phyloP scores from a whole-genome alignment of 2,113 vertebrate genomes.

The Piaya cayana region DNA sequence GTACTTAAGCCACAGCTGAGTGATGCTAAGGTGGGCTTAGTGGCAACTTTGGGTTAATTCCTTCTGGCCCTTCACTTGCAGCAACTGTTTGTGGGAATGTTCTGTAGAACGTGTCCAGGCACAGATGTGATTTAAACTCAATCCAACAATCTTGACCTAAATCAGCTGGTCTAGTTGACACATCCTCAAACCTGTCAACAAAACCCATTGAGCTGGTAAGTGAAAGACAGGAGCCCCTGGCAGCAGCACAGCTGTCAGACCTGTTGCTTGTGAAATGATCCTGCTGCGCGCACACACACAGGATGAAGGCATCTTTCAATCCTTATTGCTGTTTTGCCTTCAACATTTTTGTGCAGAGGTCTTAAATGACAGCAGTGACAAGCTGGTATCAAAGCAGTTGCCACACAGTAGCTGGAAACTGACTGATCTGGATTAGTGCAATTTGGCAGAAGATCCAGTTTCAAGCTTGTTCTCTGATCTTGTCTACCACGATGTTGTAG shows the following conservation, averaged over 20 bases:
- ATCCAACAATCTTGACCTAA: conserved; percentile 14
- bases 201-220: neutral
- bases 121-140: neutral
- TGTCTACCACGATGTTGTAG: neutral
- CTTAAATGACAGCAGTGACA: neutral
- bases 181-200: conserved; percentile 48
- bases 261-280: conserved; percentile 19
- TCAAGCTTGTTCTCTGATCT: neutral
- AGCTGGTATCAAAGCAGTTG: neutral
- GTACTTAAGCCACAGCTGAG: neutral
- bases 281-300: neutral
- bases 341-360: neutral
- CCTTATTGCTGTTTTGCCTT: neutral
- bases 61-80: neutral
- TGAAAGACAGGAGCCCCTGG: neutral
- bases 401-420: neutral
- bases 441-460: neutral
- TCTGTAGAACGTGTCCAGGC: neutral
- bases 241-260: conserved; percentile 34
- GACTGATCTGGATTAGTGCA: neutral
- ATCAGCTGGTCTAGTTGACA: neutral
- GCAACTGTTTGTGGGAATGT: neutral
- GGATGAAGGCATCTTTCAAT: neutral
- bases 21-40: neutral
- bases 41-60: neutral